Conservation (phyloP, 2,113 vertebrate species). For the Phalacrocorax aristotelis region DNA sequence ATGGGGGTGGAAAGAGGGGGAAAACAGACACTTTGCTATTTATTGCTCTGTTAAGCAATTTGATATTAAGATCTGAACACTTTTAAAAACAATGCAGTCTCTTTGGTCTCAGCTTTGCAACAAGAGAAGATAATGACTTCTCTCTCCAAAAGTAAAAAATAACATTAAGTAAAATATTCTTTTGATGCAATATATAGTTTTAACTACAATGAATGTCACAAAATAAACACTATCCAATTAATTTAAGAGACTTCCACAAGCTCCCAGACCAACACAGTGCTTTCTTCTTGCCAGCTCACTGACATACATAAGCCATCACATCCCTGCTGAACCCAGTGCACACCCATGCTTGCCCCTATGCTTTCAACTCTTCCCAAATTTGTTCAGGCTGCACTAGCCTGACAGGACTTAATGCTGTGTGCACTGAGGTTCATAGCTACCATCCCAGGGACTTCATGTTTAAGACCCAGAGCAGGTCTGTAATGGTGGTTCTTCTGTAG, state of each 20-base stretch:
- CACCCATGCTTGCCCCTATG: neutral
- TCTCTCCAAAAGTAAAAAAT: fast-evolving
- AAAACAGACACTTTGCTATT: neutral
- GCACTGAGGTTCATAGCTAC: fast-evolving
- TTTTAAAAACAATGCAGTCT: neutral
- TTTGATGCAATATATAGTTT: neutral
- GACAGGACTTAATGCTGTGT: fast-evolving
- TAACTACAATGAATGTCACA: neutral
- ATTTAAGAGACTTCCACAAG: neutral
- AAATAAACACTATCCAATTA: neutral
- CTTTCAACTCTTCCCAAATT: neutral
- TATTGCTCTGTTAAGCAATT: neutral
- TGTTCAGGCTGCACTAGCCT: neutral
- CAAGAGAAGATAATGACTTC: neutral
- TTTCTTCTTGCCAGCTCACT: neutral
- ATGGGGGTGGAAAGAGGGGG: neutral
- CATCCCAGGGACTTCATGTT: neutral
- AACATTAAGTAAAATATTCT: neutral
- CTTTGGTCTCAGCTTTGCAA: neutral
- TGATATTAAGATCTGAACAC: neutral
- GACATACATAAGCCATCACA: neutral
- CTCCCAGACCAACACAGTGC: neutral
- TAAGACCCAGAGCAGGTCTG: neutral
- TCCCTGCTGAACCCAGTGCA: neutral
- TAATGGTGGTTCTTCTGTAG: neutral